Evolutionary conservation across 1,140 invertebrate genomes (phyloP).

Genomic region (Papilio helenus): DNA sequence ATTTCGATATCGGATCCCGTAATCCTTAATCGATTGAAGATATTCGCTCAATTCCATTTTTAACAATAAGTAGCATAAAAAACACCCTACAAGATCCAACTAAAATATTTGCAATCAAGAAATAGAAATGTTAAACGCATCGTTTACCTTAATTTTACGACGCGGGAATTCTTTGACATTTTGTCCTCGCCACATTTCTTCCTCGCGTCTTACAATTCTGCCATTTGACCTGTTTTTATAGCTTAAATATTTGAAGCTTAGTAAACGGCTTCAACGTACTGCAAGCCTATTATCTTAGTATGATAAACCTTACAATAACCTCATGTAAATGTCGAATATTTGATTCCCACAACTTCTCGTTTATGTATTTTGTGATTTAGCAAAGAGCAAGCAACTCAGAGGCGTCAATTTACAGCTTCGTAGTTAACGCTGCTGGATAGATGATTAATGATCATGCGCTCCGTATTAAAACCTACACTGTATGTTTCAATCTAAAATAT

Average conservation of each 20-base stretch:
- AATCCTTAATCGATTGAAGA: no score
- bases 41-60: no score
- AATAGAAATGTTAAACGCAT: neutral
- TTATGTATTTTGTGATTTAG: neutral
- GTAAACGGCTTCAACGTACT: conserved; percentile 51
- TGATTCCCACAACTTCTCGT: neutral
- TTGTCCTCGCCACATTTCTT: neutral
- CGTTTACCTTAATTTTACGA: neutral
- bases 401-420: neutral
- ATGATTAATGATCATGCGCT: neutral
- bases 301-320: conserved; percentile 37
- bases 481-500: neutral
- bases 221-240: conserved; percentile 54
- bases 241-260: conserved; percentile 55
- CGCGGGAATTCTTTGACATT: neutral
- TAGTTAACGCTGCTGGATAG: neutral
- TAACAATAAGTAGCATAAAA: no score
- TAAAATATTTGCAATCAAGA: neutral
- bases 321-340: neutral
- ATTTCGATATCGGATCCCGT: no score
- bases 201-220: neutral
- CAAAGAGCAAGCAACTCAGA: neutral
- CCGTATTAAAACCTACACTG: neutral
- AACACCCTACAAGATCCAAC: no score
- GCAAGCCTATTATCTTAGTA: conserved; percentile 4